Evolutionary conservation across 2,113 vertebrate species (phyloP).

Genomic region (Rattus rattus): DNA sequence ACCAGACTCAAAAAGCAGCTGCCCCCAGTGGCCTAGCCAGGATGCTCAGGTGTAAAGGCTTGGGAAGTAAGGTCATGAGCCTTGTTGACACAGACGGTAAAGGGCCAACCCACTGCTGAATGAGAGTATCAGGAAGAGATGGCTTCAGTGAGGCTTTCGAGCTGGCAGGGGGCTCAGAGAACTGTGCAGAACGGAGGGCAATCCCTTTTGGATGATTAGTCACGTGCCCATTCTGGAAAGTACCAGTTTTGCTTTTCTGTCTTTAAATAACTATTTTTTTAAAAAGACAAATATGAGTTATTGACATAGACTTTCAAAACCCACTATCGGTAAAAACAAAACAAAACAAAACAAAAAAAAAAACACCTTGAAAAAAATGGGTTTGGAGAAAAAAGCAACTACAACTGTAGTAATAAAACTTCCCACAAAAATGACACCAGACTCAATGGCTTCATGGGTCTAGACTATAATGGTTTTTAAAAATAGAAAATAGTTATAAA

Average conservation of each 20-base stretch:
- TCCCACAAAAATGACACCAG: neutral
- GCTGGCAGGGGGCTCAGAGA: accelerated
- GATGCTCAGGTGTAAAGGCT: neutral
- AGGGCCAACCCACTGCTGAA: neutral
- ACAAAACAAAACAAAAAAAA: too few relatives aligned
- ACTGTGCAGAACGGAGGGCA: accelerated
- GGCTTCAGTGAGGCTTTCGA: neutral
- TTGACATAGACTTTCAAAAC: neutral
- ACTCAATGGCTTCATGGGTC: neutral
- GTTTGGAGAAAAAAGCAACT: neutral
- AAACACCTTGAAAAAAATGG: neutral
- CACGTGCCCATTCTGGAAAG: accelerated
- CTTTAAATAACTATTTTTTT: neutral
- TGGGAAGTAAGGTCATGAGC: too few relatives aligned
- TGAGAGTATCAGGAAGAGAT: too few relatives aligned
- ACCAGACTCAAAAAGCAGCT: neutral
- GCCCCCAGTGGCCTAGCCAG: neutral
- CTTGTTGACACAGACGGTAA: neutral
- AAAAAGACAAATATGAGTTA: neutral
- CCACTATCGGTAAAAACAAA: neutral
- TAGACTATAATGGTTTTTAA: neutral
- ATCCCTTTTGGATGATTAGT: accelerated
- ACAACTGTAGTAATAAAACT: neutral
- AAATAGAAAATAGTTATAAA: neutral
- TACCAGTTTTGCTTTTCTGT: neutral